These are phyloP conservation scores for Pituophis catenifer DNA, from an alignment of 2,113 vertebrate species.

Conservation along the genomic window DNA sequence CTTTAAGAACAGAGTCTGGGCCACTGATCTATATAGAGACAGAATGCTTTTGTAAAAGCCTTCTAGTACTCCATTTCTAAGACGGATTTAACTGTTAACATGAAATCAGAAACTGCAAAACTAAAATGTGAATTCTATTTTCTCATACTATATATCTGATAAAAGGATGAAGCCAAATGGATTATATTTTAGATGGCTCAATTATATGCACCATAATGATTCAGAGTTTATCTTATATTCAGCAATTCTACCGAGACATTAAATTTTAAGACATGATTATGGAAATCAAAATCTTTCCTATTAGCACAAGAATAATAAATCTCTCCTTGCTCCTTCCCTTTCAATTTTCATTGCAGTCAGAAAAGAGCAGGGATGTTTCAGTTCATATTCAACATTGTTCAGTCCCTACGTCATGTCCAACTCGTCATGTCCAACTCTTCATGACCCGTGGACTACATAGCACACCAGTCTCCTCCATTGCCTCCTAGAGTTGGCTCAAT, in stretches of 20 bases:
- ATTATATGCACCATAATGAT: not conserved
- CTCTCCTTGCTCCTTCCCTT: too few relatives aligned
- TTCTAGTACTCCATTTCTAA: conserved; percentile 20
- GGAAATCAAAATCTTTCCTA: not conserved
- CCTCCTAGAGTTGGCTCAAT: not conserved
- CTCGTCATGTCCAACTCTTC: too few relatives aligned
- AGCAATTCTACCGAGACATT: not conserved
- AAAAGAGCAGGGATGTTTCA: not conserved
- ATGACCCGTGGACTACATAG: too few relatives aligned
- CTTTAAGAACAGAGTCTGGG: conserved; percentile 45
- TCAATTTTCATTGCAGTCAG: not conserved
- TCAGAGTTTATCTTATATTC: not conserved
- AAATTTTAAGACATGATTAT: not conserved
- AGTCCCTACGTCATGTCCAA: not conserved
- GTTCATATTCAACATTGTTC: not conserved
- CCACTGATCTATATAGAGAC: conserved; percentile 20
- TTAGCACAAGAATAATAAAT: not conserved
- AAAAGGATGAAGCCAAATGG: not conserved
- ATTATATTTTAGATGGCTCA: not conserved
- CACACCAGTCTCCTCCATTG: too few relatives aligned
- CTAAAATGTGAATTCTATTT: not conserved
- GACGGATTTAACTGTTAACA: conserved; percentile 22
- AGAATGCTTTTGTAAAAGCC: conserved; percentile 57
- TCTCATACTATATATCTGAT: not conserved
- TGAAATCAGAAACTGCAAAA: conserved; percentile 31